Evolutionary conservation across 2,113 vertebrate species (phyloP).

Genomic region (Passer domesticus): DNA sequence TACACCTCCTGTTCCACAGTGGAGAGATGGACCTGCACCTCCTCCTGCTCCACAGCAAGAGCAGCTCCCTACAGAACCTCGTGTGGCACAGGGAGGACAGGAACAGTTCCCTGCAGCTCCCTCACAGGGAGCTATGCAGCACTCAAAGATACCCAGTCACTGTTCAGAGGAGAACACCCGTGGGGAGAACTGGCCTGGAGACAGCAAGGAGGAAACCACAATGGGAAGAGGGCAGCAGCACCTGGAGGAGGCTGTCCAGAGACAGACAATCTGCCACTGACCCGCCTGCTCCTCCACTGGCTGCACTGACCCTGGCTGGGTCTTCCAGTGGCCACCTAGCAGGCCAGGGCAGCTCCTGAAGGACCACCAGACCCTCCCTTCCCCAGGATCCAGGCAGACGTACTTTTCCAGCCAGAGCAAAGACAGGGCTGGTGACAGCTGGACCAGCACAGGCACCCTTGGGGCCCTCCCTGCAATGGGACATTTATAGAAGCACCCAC

Average conservation of each 20-base stretch:
- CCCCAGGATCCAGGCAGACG: neutral
- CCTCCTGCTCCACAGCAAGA: neutral
- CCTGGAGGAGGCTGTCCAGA: neutral
- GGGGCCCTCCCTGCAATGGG: neutral
- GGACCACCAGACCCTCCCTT: neutral
- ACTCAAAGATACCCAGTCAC: neutral
- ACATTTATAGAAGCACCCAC: neutral
- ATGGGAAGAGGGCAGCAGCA: neutral
- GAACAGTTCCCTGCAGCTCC: neutral
- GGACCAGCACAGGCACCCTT: neutral
- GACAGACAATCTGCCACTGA: neutral
- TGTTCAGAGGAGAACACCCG: rapidly evolving
- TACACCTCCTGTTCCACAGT: neutral
- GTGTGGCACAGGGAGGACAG: neutral
- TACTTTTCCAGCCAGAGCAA: neutral
- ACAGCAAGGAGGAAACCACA: neutral
- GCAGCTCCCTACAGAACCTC: neutral
- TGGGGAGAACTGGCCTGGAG: neutral
- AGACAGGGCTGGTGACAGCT: slow-evolving; percentile 2
- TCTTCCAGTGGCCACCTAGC: neutral
- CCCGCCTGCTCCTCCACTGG: neutral
- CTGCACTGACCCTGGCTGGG: neutral
- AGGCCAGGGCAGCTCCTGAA: neutral
- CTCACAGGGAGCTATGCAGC: rapidly evolving
- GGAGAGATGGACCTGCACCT: neutral